Base-by-base conservation (phyloP, 2,113 vertebrate species). In the Sula dactylatra region DNA sequence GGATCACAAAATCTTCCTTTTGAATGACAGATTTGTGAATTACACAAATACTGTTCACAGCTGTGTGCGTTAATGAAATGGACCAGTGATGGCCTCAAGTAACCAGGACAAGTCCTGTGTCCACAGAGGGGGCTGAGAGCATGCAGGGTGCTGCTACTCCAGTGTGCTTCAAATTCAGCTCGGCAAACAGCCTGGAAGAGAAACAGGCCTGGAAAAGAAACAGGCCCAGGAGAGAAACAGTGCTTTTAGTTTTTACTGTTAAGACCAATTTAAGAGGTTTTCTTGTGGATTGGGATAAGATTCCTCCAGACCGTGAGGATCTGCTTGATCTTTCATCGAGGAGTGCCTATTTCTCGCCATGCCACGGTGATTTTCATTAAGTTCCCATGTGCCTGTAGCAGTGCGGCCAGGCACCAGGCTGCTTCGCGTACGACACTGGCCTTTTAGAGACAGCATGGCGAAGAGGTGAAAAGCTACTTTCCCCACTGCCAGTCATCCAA, bases 351-450 rank as follows among this genome's bases (percentile, higher is more conserved):
- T 50, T 62, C 52, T 65, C 71, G 74, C 45, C 56, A 40, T 0
- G 2, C 38, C 9, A 49, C 3, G 2, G 32, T 25, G 56, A 70
- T 59, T 49, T 74, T 47, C 10, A 27, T 25, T 31, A 36, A 11
- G 15, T 42, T 77, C 27, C 71, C 26, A 1, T 5, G 19, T 44
- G 59, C 25, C 54, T 22, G 4, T 1, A 10, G 50, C 5, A 3
- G 58, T 6, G 42, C 11, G 25, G 52, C 81, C 34, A 45, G n/a
- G 71, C 47, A 62, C 31, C 73, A 64, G 32, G 15, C 59, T 58
- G 49, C n/a, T 65, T 74, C 7, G 0, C 31, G 7, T 10, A 47
- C 1, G 5, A 31, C 1, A 3, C 42, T 38, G 59, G 34, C 8
- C 25, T 61, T 54, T 71, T 8, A 59, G 36, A 59, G 36, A 40